These are phyloP conservation scores for Desmophyllum pertusum DNA, from an alignment of 92 coral and sea anemone species.

Conservation along the genomic window DNA sequence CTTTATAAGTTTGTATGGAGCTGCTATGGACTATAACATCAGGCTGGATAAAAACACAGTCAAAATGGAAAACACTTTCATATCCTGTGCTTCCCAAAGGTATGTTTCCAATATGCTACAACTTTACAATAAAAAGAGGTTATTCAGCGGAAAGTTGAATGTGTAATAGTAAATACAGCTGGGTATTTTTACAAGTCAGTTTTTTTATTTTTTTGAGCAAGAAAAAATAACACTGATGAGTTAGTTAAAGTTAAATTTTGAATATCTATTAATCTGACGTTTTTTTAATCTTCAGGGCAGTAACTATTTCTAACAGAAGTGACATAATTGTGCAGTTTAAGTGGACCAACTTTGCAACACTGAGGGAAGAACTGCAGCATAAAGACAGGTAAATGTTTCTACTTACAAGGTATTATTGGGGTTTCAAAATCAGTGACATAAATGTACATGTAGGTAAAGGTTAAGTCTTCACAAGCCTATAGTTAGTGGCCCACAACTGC, in stretches of 20 bases:
- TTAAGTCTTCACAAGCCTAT: too few relatives aligned
- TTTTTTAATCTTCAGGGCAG: constrained; percentile 62
- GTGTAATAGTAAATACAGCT: too few relatives aligned
- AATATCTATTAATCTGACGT: background rate
- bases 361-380: constrained; percentile 87
- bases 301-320: constrained; percentile 89
- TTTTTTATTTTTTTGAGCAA: too few relatives aligned
- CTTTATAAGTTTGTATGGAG: constrained; percentile 87
- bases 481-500: too few relatives aligned
- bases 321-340: constrained; percentile 90
- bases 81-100: constrained; percentile 97
- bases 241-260: background rate
- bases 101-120: too few relatives aligned
- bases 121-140: too few relatives aligned
- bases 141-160: too few relatives aligned
- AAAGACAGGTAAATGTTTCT: constrained; percentile 69
- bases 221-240: background rate
- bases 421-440: background rate
- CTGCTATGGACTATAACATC: constrained; percentile 91
- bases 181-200: too few relatives aligned
- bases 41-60: constrained; percentile 94
- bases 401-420: background rate
- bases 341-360: constrained; percentile 97
- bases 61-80: constrained; percentile 95
- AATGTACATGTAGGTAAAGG: too few relatives aligned